phyloP scores from a whole-genome alignment of 1,140 invertebrate genomes.

The Diorhabda elongata region DNA sequence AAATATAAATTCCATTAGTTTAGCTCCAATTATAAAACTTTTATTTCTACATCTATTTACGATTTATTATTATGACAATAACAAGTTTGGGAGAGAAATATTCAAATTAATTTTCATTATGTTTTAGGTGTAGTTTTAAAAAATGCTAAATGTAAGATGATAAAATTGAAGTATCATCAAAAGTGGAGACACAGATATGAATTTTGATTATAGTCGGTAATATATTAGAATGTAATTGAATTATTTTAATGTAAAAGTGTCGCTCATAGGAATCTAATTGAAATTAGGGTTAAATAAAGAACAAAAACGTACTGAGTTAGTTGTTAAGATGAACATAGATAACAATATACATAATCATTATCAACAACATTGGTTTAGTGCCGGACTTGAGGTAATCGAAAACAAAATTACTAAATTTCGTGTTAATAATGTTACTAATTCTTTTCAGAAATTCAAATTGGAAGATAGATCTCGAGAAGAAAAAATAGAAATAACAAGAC shows the following conservation, averaged over 20 bases:
- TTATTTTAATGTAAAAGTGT: not conserved
- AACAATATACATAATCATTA: slow-evolving; percentile 42
- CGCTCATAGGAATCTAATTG: not conserved
- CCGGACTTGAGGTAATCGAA: slow-evolving; percentile 40
- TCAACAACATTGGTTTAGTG: slow-evolving; percentile 46
- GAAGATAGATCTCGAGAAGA: slow-evolving; percentile 45
- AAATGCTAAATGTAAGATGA: not conserved
- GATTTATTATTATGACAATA: not conserved
- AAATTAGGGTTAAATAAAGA: not conserved
- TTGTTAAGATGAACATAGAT: slow-evolving; percentile 37
- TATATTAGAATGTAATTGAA: not conserved
- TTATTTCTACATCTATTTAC: not conserved
- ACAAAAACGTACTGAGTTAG: not conserved
- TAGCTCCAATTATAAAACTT: not conserved
- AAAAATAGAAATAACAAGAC: slow-evolving; percentile 44
- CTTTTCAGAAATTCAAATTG: slow-evolving; percentile 41
- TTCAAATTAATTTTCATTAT: not conserved
- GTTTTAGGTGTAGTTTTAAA: not conserved
- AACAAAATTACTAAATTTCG: too few relatives aligned
- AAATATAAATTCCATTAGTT: not conserved
- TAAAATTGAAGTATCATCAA: not conserved
- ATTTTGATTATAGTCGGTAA: not conserved
- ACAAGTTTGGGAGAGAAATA: not conserved
- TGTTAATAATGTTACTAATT: not conserved
- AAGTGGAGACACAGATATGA: not conserved